A percentile compares a stretch with the other conserved stretches of the same genome.
phyloP scores from a whole-genome alignment of 2,113 vertebrate genomes.

The Mobula hypostoma region DNA sequence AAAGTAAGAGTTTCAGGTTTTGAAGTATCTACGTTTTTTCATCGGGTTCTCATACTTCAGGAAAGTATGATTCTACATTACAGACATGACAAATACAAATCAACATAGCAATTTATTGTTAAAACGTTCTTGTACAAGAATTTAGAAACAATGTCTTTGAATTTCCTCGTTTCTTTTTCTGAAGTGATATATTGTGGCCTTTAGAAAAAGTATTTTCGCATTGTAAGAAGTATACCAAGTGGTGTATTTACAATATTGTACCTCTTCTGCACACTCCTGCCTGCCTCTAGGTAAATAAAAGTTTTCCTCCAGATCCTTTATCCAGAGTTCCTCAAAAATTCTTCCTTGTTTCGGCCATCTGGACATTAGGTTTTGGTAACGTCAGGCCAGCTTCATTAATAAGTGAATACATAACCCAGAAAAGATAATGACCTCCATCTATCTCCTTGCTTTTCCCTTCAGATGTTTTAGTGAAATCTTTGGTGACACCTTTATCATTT shows the following conservation, averaged over 20 bases:
- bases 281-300: neutral
- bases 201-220: neutral
- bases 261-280: neutral
- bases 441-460: neutral
- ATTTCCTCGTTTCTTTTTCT: neutral
- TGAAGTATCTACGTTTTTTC: neutral
- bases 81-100: neutral
- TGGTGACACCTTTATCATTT: neutral
- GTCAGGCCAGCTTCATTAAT: neutral
- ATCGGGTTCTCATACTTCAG: neutral
- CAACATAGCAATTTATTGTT: too few species aligned
- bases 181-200: neutral
- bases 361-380: neutral
- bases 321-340: neutral
- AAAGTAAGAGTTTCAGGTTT: conserved; percentile 57
- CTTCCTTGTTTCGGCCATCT: neutral
- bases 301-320: neutral
- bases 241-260: neutral
- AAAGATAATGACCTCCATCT: neutral
- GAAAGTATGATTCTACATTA: too few species aligned
- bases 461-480: neutral
- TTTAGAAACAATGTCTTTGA: neutral
- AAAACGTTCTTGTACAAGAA: neutral
- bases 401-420: neutral
- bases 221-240: neutral